Percentiles rank a stretch among this genome's conserved stretches.
These are phyloP conservation scores for Choristoneura rosaceana DNA, from an alignment of 2,888 invertebrate genomes.

Conservation along the genomic window DNA sequence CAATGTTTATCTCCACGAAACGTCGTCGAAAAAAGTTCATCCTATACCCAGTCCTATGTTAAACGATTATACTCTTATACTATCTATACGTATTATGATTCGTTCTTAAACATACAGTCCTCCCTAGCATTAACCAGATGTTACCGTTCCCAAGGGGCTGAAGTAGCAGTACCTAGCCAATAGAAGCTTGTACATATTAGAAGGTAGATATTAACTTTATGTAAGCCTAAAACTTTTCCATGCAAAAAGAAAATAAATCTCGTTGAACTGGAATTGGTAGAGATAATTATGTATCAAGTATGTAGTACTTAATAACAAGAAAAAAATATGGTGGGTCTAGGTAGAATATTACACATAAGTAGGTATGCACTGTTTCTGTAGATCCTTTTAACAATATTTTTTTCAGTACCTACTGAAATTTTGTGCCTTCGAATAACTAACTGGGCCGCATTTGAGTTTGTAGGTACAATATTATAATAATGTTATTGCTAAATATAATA, in stretches of 20 bases:
- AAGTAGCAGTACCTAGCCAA: slow-evolving; percentile 2
- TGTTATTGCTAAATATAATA: too few species aligned
- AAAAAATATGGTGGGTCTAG: too few species aligned
- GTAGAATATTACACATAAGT: too few species aligned
- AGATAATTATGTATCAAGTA: too few species aligned
- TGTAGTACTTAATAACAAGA: too few species aligned
- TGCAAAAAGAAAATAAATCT: background rate
- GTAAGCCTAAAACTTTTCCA: background rate
- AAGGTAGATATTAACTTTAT: background rate
- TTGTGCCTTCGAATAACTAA: too few species aligned
- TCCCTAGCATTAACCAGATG: slow-evolving; percentile 54
- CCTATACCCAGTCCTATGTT: background rate
- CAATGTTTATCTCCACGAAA: background rate
- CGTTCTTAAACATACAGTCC: slow-evolving; percentile 15
- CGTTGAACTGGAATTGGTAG: background rate
- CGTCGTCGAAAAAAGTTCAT: background rate
- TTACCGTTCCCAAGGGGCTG: slow-evolving; percentile 58
- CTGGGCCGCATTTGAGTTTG: too few species aligned
- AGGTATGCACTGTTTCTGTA: too few species aligned
- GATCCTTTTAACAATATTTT: too few species aligned
- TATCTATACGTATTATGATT: slow-evolving; percentile 1
- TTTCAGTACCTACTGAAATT: too few species aligned
- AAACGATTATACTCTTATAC: background rate
- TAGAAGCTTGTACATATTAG: background rate
- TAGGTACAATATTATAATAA: too few species aligned